A percentile compares a stretch with the other conserved stretches of the same genome.
These are phyloP conservation scores for Copidosoma floridanum DNA, from an alignment of 1,140 invertebrate genomes.

Conservation along the genomic window DNA sequence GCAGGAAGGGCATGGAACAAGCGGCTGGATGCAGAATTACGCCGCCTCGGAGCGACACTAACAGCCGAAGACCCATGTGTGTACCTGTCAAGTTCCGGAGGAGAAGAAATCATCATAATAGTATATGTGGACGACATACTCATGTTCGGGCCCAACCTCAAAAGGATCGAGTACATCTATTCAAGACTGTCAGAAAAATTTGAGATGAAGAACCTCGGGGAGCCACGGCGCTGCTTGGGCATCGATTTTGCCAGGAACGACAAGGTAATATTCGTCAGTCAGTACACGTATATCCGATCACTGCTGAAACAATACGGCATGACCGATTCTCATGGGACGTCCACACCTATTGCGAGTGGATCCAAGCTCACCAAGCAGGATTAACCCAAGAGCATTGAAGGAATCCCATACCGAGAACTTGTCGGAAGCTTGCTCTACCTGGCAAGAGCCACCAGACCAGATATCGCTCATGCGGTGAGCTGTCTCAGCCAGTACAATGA, in stretches of 20 bases:
- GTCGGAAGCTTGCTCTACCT: constrained; percentile 47
- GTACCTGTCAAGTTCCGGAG: background rate
- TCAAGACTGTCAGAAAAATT: background rate
- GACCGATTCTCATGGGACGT: constrained; percentile 32
- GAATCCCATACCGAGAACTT: constrained; percentile 37
- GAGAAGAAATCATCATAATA: background rate
- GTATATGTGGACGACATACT: constrained; percentile 6
- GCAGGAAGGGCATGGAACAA: background rate
- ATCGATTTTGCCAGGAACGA: constrained; percentile 14
- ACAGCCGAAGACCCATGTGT: background rate
- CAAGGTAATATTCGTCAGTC: background rate
- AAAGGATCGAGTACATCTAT: background rate
- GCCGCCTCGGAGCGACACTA: background rate
- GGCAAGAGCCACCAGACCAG: constrained; percentile 40
- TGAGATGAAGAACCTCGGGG: constrained; percentile 24
- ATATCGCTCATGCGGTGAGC: constrained; percentile 43
- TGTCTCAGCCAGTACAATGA: constrained; percentile 16
- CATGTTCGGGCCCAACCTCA: background rate
- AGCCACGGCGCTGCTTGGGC: constrained; percentile 17
- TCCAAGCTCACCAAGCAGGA: background rate
- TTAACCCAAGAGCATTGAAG: background rate
- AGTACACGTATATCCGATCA: constrained; percentile 17
- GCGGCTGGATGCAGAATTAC: background rate
- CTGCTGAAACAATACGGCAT: constrained; percentile 29
- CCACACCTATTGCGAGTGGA: constrained; percentile 25